Conservation (phyloP, 37 sponge, comb jelly and placozoan genomes). For the Haliclona indistincta region DNA sequence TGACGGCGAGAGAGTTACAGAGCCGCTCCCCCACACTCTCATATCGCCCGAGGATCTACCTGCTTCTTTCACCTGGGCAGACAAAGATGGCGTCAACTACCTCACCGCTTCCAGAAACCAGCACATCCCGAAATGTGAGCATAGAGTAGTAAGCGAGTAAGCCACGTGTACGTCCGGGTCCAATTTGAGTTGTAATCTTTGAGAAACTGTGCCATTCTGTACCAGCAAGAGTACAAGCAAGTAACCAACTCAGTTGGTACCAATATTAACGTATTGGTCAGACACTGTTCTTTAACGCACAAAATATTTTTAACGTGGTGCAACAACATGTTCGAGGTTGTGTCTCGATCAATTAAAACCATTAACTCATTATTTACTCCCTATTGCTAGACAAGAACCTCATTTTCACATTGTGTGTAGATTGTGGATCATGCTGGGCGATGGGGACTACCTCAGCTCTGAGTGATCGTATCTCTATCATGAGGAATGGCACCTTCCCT, state of each 20-base stretch:
- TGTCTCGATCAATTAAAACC: no score
- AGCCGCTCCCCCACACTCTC: conserved; percentile 72
- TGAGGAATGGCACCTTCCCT: conserved; percentile 65
- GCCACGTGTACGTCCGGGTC: no score
- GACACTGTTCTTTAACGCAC: no score
- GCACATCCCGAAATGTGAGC: conserved; percentile 81
- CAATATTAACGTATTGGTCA: no score
- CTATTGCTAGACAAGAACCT: background rate
- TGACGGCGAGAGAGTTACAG: conserved; percentile 49
- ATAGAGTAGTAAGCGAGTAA: no score
- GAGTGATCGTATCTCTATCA: conserved; percentile 72
- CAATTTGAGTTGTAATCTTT: no score
- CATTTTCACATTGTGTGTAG: conserved; percentile 13
- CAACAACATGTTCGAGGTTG: no score
- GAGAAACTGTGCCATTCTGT: no score
- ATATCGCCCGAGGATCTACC: conserved; percentile 56
- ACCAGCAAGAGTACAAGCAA: no score
- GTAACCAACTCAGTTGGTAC: no score
- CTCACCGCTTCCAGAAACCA: conserved; percentile 80
- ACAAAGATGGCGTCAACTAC: conserved; percentile 77
- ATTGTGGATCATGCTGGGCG: conserved; percentile 90
- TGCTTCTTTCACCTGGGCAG: conserved; percentile 65
- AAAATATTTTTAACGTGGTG: no score
- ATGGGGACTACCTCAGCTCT: conserved; percentile 81
- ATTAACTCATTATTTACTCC: background rate